Percentiles rank a stretch among this genome's conserved stretches.
These are phyloP conservation scores for Pteruthius melanotis DNA, from an alignment of 2,113 vertebrate species.

Conservation along the genomic window DNA sequence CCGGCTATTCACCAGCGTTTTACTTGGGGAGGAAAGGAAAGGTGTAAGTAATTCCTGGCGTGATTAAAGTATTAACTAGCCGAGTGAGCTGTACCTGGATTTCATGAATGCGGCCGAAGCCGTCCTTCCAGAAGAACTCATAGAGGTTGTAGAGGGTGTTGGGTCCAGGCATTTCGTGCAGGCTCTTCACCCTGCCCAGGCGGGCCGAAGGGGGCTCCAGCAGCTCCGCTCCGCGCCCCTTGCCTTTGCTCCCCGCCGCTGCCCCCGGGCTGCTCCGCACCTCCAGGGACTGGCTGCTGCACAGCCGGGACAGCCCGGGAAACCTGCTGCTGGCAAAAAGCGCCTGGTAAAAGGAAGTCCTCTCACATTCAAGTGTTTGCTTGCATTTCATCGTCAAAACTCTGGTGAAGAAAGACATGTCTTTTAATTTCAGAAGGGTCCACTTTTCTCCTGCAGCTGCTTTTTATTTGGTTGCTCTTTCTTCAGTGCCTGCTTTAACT, in stretches of 20 bases:
- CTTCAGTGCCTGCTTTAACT: conserved; percentile 31
- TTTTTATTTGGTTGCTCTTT: neutral
- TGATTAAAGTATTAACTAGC: neutral
- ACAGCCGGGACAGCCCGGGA: conserved; percentile 57
- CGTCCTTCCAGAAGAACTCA: conserved; percentile 89
- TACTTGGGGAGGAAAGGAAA: neutral
- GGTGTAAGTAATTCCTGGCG: neutral
- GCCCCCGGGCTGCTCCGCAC: neutral
- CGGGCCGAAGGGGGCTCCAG: neutral
- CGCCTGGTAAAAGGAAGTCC: neutral
- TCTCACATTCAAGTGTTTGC: conserved; percentile 1
- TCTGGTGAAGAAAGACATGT: conserved; percentile 73
- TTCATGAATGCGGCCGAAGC: conserved; percentile 89
- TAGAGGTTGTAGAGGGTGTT: conserved; percentile 79
- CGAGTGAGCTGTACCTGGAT: conserved; percentile 79
- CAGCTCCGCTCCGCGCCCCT: neutral
- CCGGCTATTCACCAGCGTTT: neutral
- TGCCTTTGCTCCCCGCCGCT: conserved; percentile 39
- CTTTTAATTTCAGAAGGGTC: neutral
- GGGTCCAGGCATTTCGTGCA: conserved; percentile 89
- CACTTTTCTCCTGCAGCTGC: neutral
- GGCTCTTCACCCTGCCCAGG: conserved; percentile 61
- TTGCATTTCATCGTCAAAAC: conserved; percentile 29
- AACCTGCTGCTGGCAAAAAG: conserved; percentile 36
- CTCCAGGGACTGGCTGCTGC: conserved; percentile 55